Evolutionary conservation across 2,113 vertebrate genomes (phyloP).

Genomic region (Istiophorus platypterus): DNA sequence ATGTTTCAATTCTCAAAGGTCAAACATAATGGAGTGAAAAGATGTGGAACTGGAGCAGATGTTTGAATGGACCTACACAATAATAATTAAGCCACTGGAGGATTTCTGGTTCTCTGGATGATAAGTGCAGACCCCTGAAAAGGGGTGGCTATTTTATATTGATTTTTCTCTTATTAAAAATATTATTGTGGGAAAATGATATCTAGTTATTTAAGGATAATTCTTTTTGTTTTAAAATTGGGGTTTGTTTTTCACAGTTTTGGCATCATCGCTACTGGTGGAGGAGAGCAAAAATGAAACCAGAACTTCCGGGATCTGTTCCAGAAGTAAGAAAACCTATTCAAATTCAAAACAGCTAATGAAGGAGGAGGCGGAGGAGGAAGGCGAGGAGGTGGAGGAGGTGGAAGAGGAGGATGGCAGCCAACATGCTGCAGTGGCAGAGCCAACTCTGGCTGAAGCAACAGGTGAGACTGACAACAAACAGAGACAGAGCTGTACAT

Average conservation of each 20-base stretch:
- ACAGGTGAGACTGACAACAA: too few relatives aligned
- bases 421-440: too few relatives aligned
- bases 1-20: conserved; percentile 60
- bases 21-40: conserved; percentile 37
- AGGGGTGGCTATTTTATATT: not conserved
- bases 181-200: not conserved
- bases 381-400: too few relatives aligned
- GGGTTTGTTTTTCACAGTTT: too few relatives aligned
- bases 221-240: too few relatives aligned
- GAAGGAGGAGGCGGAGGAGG: too few relatives aligned
- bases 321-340: too few relatives aligned
- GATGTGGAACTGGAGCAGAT: conserved; percentile 37
- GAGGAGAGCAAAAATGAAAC: not conserved
- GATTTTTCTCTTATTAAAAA: not conserved
- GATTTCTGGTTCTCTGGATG: not conserved
- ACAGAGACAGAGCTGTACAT: too few relatives aligned
- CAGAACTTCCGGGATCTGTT: too few relatives aligned
- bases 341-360: too few relatives aligned
- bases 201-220: not conserved
- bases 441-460: too few relatives aligned
- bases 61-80: conserved; percentile 12
- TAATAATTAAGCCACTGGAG: not conserved
- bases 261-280: not conserved
- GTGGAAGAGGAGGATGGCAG: too few relatives aligned
- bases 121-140: not conserved